These are phyloP conservation scores for Orthonychiurus folsomi DNA, from an alignment of 2,888 invertebrate genomes.

Conservation along the genomic window DNA sequence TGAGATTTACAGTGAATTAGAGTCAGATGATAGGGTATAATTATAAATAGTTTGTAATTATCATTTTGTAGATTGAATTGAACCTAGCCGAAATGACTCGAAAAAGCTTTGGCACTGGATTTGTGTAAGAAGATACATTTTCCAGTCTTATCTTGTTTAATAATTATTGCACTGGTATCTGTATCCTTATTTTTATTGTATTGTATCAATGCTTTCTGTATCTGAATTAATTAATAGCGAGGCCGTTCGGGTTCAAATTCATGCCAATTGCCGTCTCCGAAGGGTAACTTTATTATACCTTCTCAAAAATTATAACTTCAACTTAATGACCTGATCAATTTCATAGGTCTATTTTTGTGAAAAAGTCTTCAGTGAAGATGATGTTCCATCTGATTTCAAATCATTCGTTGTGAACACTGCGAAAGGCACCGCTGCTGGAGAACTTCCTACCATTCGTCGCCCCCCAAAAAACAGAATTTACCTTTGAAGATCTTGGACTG, in stretches of 20 bases:
- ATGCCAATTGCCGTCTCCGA: constrained; percentile 36
- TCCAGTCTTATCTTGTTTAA: too few species aligned
- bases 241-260: constrained; percentile 30
- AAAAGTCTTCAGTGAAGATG: constrained; percentile 20
- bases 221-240: too few species aligned
- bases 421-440: too few species aligned
- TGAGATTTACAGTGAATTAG: background rate
- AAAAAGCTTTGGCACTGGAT: constrained; percentile 30
- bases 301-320: background rate
- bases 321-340: background rate
- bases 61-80: constrained; percentile 25
- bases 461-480: too few species aligned
- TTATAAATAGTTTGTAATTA: background rate
- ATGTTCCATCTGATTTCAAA: constrained; percentile 21
- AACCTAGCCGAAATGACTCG: constrained; percentile 33
- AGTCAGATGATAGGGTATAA: background rate
- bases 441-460: too few species aligned
- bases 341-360: constrained; percentile 21
- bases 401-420: constrained; percentile 14
- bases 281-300: constrained; percentile 21
- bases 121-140: too few species aligned
- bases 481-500: too few species aligned
- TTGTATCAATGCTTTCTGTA: too few species aligned
- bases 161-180: too few species aligned
- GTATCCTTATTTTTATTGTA: too few species aligned